Evolutionary conservation across 2,113 vertebrate species (phyloP).

Genomic region (Xyrauchen texanus): DNA sequence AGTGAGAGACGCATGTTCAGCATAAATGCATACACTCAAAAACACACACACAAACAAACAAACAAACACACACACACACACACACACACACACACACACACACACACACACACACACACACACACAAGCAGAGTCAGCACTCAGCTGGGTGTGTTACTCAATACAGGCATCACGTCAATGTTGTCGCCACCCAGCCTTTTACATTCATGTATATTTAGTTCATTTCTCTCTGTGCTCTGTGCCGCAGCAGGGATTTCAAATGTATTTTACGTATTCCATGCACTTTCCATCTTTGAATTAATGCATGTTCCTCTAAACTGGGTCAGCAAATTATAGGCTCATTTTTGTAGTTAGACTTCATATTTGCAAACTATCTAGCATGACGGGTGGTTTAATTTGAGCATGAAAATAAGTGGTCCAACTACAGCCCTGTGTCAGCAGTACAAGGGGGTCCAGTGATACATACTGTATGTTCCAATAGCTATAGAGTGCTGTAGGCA

Average conservation of each 20-base stretch:
- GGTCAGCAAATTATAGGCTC: too few relatives aligned
- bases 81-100: background rate
- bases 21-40: too few relatives aligned
- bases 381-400: background rate
- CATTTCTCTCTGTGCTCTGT: background rate
- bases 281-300: background rate
- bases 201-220: slow-evolving; percentile 48
- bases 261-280: background rate
- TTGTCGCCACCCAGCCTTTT: slow-evolving; percentile 33
- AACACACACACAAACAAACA: too few relatives aligned
- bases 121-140: slow-evolving; percentile 40
- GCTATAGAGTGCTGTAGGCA: background rate
- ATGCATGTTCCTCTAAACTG: background rate
- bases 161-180: slow-evolving; percentile 33
- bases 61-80: slow-evolving; percentile 1
- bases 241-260: background rate
- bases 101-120: background rate
- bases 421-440: too few relatives aligned
- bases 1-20: too few relatives aligned
- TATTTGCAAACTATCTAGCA: background rate
- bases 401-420: too few relatives aligned
- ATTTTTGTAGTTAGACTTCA: too few relatives aligned
- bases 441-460: background rate
- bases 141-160: slow-evolving; percentile 30
- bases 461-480: background rate